phyloP scores from a whole-genome alignment of 2,888 invertebrate genomes.

The Nebria salina region DNA sequence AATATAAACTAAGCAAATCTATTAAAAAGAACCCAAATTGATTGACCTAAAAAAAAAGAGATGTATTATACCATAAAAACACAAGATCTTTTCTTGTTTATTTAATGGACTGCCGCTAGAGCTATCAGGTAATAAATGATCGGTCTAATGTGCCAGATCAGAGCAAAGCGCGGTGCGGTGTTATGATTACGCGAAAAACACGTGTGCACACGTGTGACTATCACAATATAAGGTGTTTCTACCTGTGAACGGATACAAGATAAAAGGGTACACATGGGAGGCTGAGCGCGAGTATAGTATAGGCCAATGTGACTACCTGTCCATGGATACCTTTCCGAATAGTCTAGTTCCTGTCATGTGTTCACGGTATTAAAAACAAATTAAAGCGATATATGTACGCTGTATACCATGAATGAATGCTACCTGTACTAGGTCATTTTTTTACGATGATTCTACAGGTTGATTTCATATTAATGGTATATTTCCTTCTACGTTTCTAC shows the following conservation, averaged over 20 bases:
- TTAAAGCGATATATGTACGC: not conserved
- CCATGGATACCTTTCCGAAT: not conserved
- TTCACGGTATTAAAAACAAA: not conserved
- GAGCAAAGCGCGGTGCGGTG: not conserved
- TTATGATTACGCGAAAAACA: not conserved
- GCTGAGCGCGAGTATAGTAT: not conserved
- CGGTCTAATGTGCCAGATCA: not conserved
- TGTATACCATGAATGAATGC: not conserved
- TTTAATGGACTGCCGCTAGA: not conserved
- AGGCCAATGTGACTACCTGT: not conserved
- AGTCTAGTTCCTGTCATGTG: not conserved
- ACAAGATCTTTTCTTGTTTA: not conserved
- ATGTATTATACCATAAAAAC: no score
- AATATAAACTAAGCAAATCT: no score
- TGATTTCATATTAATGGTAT: not conserved
- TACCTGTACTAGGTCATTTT: not conserved
- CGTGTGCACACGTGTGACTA: not conserved
- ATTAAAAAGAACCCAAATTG: no score
- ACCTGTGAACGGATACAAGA: slow-evolving; percentile 8
- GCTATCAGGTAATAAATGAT: not conserved
- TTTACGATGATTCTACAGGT: not conserved
- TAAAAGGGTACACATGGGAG: not conserved
- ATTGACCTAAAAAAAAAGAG: no score
- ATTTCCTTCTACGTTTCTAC: not conserved
- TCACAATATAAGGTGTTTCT: slow-evolving; percentile 13